Evolutionary conservation across 2,888 invertebrate species (phyloP), one percentile per base, ranked within the genome.

Genomic region (Nomada goodeniana): DNA sequence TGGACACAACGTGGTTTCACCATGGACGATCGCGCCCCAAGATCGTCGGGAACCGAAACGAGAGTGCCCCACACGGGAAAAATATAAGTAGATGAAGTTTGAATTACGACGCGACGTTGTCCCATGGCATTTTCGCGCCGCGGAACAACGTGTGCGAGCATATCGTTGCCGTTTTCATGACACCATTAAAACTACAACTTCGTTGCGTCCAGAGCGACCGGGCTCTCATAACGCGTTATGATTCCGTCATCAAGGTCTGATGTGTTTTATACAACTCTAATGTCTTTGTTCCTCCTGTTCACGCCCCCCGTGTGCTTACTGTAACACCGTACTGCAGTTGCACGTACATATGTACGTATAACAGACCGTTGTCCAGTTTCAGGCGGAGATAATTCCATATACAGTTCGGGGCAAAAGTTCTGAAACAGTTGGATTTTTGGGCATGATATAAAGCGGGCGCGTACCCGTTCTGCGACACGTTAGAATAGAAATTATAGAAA

Each of bases 141-240:
- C 50, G 29, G 55, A 72, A 50, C 75, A 55, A 44, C 67, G 59
- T 57, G 18, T 20, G 70, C 61, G 78, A 53, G 64, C 76, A 68
- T 87, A 78, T 80, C 85, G 84, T 86, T 86, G 82, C 85, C 76
- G 79, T 91, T 92, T 91, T 91, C 90, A 89, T 82, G 88, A 88
- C 86, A 86, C 89, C 90, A 90, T 92, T 92, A 92, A 92, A 92
- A 91, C 88, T 89, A 89, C 88, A 90, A 89, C 89, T 89, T 85
- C 71, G 88, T 83, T 76, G 76, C 76, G 88, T 76, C 86, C 87
- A 84, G 83, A 80, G 78, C 70, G 84, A 82, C 74, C 55, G 85
- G 63, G 87, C 78, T 81, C 89, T 88, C 91, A 85, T 90, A 90
- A 91, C 89, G 88, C 87, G 89, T 90, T 90, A 91, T 89, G 89